Base-by-base conservation (phyloP, 2,113 vertebrate genomes). In the Emberiza fucata region DNA sequence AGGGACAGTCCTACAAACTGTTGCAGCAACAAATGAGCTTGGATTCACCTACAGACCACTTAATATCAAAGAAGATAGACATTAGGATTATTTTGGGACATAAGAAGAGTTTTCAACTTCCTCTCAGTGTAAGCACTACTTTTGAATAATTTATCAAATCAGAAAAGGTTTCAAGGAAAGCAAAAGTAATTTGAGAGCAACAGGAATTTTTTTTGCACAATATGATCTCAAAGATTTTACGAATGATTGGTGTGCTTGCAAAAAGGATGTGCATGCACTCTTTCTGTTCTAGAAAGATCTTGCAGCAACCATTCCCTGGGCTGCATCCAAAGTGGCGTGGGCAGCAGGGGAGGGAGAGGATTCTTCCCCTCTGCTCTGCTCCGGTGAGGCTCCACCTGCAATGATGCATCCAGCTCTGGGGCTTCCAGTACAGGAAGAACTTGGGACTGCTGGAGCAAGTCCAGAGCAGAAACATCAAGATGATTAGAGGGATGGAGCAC, bases 291-390 rank as follows among this genome's bases (percentile, higher is more conserved):
- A 81, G 29, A 68, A 45, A 10, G 53, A 72, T 60, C n/a, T 61
- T 14, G 2, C 27, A 54, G 17, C 21, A 80, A 1, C 3, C 1
- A 0, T 24, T 23, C 17, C 44, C 50, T 45, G 50, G 13, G 37
- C 42, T 76, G 8, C 28, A 81, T 16, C 33, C 22, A 64, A 19
- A 76, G 18, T 14, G 16, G 2, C 0, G 0, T 1, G 8, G 12
- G 1, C 33, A 51, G 17, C 28, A 63, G 48, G 40, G 29, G 1
- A 2, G 37, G 9, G 24, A 76, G 35, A 33, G 2, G 23, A 76
- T 39, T 56, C 54, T 81, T 8, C 16, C 40, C 9, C 48, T 56
- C 20, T 54, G 21, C 51, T 28, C 45, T 42, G 28, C 20, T 51
- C 23, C 39, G 1, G 12, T 25, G 4, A 87, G 20, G 13, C 16